Conservation (phyloP, 1,140 invertebrate species). For the Drosophila truncata region DNA sequence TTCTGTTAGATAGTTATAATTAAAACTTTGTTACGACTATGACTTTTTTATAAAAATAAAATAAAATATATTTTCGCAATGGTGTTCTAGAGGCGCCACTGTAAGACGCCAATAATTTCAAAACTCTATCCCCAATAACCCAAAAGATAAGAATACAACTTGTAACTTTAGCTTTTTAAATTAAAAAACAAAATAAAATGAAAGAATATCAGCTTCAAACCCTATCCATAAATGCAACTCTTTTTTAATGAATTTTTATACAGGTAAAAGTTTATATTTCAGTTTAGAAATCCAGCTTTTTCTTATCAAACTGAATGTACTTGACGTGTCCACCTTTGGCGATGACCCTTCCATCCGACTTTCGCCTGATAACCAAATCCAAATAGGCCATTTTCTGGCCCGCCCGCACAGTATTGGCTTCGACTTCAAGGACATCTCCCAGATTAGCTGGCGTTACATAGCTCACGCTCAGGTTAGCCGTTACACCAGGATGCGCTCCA, state of each 20-base stretch:
- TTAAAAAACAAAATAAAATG: too few species aligned
- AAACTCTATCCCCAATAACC: too few species aligned
- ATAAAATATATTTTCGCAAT: too few species aligned
- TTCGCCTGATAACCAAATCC: conserved; percentile 91
- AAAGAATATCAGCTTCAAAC: not conserved
- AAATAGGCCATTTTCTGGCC: conserved; percentile 94
- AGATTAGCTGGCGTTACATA: conserved; percentile 90
- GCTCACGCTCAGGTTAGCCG: conserved; percentile 91
- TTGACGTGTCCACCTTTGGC: conserved; percentile 93
- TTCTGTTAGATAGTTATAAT: too few species aligned
- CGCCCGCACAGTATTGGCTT: conserved; percentile 91
- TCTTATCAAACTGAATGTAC: conserved; percentile 86
- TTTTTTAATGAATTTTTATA: conserved; percentile 4
- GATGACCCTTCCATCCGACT: conserved; percentile 89
- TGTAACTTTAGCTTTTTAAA: too few species aligned
- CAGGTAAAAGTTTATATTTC: not conserved
- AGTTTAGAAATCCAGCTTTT: conserved; percentile 8
- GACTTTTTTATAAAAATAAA: too few species aligned
- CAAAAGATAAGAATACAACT: too few species aligned
- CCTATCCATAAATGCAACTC: not conserved
- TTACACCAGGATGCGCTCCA: conserved; percentile 89
- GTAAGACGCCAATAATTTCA: too few species aligned
- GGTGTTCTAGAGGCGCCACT: too few species aligned
- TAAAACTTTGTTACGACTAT: too few species aligned
- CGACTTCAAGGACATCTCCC: conserved; percentile 92